phyloP scores from a whole-genome alignment of 2,797 vertebrate species.

The Iguana delicatissima region DNA sequence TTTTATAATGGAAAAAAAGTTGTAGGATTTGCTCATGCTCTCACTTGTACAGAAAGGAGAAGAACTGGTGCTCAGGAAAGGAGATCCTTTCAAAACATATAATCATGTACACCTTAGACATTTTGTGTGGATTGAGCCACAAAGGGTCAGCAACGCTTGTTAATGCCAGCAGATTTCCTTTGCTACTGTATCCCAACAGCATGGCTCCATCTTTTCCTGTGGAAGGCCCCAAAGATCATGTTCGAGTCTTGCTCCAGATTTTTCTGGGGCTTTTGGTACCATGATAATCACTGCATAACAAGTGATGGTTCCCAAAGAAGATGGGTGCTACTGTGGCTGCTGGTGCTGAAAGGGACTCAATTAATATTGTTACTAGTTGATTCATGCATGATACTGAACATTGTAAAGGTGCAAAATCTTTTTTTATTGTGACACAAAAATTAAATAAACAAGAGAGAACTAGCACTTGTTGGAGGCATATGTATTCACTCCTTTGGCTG shows the following conservation, averaged over 20 bases:
- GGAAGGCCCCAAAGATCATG: background rate
- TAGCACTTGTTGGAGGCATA: too few relatives aligned
- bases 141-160: background rate
- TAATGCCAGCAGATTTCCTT: background rate
- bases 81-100: background rate
- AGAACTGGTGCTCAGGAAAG: background rate
- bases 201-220: background rate
- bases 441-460: too few relatives aligned
- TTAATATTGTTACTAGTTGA: too few relatives aligned
- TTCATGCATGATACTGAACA: too few relatives aligned
- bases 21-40: background rate
- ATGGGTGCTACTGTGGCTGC: background rate
- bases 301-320: background rate
- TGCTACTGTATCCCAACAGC: background rate
- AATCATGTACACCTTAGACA: background rate
- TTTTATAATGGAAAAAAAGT: background rate
- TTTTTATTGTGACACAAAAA: too few relatives aligned
- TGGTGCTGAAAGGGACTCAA: too few relatives aligned
- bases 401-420: too few relatives aligned
- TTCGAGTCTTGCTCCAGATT: background rate
- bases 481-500: too few relatives aligned
- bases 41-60: background rate
- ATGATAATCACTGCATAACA: background rate
- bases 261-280: background rate
- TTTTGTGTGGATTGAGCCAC: constrained; percentile 1